A percentile compares a stretch with the other conserved stretches of the same genome.
Evolutionary conservation across 2,888 invertebrate genomes (phyloP).

Genomic region (Pseudoips prasinana): DNA sequence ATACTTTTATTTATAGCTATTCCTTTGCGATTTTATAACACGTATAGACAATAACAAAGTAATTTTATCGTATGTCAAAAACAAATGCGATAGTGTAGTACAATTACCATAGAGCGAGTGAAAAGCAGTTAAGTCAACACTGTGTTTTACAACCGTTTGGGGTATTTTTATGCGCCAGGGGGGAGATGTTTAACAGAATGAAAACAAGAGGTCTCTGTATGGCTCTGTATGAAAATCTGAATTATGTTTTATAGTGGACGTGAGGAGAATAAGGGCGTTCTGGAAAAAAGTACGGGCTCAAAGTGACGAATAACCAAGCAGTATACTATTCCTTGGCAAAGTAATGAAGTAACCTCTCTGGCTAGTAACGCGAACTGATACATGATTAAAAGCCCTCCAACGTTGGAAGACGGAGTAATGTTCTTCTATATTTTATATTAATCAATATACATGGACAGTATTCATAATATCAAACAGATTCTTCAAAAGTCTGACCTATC

Average conservation of each 20-base stretch:
- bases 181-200: slow-evolving; percentile 61
- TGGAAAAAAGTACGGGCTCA: slow-evolving; percentile 38
- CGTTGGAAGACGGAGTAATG: no score
- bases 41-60: neutral
- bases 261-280: slow-evolving; percentile 65
- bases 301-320: slow-evolving; percentile 43
- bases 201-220: slow-evolving; percentile 50
- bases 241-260: slow-evolving; percentile 79
- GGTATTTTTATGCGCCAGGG: slow-evolving; percentile 58
- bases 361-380: no score
- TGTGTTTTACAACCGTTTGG: slow-evolving; percentile 56
- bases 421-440: no score
- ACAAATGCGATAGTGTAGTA: slow-evolving; percentile 25
- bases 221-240: slow-evolving; percentile 72
- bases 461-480: no score
- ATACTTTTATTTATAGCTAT: no score
- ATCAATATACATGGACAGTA: no score
- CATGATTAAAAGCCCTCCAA: no score
- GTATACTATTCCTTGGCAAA: no score
- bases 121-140: slow-evolving; percentile 34
- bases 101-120: slow-evolving; percentile 33
- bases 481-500: no score
- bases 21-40: no score
- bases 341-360: no score
- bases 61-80: slow-evolving; percentile 8